Conservation (phyloP, 2,797 vertebrate genomes). For the Brachyalestes nurse region DNA sequence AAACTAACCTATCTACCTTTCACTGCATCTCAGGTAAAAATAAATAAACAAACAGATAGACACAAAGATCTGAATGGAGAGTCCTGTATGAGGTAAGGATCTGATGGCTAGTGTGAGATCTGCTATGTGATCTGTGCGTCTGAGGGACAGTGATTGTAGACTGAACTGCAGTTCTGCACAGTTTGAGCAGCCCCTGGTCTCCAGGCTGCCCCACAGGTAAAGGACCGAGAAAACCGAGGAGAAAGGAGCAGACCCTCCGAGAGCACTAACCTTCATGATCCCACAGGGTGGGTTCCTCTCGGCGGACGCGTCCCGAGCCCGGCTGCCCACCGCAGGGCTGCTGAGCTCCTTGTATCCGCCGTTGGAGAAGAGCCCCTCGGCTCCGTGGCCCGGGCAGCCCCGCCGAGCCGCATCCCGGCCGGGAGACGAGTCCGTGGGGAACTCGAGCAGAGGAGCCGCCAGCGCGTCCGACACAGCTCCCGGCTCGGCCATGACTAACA, state of each 20-base stretch:
- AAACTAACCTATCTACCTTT: no score
- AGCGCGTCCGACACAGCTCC: constrained; percentile 72
- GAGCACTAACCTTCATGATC: constrained; percentile 81
- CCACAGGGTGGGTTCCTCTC: constrained; percentile 82
- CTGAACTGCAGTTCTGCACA: neutral
- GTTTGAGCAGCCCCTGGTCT: neutral
- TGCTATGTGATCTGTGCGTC: no score
- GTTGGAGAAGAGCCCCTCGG: constrained; percentile 77
- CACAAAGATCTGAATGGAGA: no score
- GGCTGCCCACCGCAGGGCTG: constrained; percentile 70
- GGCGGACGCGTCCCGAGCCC: constrained; percentile 77
- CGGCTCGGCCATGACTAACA: constrained; percentile 78
- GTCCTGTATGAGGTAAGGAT: neutral
- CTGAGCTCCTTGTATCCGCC: constrained; percentile 75
- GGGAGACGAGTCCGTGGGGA: constrained; percentile 55
- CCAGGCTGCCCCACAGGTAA: neutral
- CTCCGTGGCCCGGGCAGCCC: constrained; percentile 65
- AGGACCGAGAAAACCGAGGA: neutral
- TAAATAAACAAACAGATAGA: no score
- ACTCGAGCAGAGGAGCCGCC: constrained; percentile 67
- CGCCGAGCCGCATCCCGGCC: constrained; percentile 67
- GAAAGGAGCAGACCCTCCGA: no score
- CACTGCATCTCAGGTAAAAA: no score
- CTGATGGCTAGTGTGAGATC: no score
- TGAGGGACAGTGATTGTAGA: neutral